Base-by-base conservation (phyloP, 2,888 invertebrate species). In the Troides oblongomaculatus region DNA sequence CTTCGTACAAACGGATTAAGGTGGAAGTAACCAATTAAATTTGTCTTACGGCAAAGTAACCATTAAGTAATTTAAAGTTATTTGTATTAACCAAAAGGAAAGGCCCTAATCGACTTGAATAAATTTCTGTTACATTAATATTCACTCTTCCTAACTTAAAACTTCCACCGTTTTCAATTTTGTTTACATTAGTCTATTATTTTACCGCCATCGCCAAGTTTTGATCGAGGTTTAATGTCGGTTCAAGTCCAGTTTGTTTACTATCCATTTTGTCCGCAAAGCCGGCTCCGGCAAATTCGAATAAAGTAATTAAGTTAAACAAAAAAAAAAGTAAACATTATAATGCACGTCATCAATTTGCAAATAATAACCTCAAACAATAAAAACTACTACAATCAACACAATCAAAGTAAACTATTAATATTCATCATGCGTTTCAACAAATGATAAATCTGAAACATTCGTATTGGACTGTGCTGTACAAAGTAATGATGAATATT, bases 81-180 rank as follows among this genome's bases (percentile, higher is more conserved):
- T 64, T 64, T 64, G 36, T 64, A 64, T 64, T 64, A 58, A 64
- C 57, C 25, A 36, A 64, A 64, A 64, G 64, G 57, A 57, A 64
- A 64, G 58, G 64, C 25, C 64, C 8, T 46, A 64, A 64, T 64
- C 43, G 64, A 64, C 64, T 81, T 79, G 79, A 83, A 83, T 83
- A 82, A 83, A 82, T 82, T 80, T 74, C 57, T 67, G 64, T 68
- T 66, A 61, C 76, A 84, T 85, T 83, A 87, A 84, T 88, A 84
- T 86, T 86, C 86, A 87, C 86, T 81, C 83, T 82, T 81, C 76
- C 78, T 77, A 81, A 84, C 80, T 84, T 81, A 78, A 81, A 82
- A 80, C 81, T 81, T 77, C 74, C 71, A 73, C 74, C 74, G 74
- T 74, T 75, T 75, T 72, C 67, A 61, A 76, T 74, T 75, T 71